Percentiles rank a stretch among this genome's conserved stretches.
These are phyloP conservation scores for Augochlorella aurata DNA, from an alignment of 2,888 invertebrate genomes.

Conservation along the genomic window DNA sequence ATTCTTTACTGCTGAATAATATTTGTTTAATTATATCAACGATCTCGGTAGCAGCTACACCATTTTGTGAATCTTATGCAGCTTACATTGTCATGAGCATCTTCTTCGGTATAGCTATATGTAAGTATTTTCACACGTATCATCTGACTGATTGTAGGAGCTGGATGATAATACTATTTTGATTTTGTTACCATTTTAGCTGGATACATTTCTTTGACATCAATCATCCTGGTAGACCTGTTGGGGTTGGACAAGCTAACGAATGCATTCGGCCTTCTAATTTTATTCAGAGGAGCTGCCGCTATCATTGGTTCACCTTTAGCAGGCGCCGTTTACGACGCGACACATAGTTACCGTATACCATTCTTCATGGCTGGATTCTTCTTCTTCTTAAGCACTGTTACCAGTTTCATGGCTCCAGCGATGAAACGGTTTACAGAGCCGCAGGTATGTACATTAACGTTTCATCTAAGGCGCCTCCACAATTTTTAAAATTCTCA, in stretches of 20 bases:
- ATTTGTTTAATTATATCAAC: conserved; percentile 95
- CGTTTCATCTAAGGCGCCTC: neutral
- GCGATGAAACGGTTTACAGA: conserved; percentile 85
- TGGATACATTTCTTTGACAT: conserved; percentile 98
- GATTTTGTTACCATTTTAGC: conserved; percentile 84
- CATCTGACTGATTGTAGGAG: too few relatives aligned
- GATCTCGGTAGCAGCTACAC: conserved; percentile 90
- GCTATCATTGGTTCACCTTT: conserved; percentile 93
- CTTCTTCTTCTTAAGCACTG: conserved; percentile 92
- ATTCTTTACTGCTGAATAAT: conserved; percentile 96
- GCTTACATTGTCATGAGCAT: conserved; percentile 91
- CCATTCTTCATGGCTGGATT: conserved; percentile 96
- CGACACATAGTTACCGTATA: conserved; percentile 91
- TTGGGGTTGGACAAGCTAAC: conserved; percentile 97
- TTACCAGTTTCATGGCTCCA: conserved; percentile 93
- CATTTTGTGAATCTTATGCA: conserved; percentile 90
- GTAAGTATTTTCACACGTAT: conserved; percentile 84
- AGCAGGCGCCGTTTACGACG: conserved; percentile 94
- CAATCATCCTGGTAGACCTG: conserved; percentile 97
- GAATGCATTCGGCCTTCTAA: conserved; percentile 97
- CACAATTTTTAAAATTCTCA: too few relatives aligned
- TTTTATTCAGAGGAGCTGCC: conserved; percentile 97
- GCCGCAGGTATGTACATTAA: conserved; percentile 72
- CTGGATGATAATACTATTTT: neutral
- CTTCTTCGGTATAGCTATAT: conserved; percentile 95